Base-by-base conservation (phyloP, 2,888 invertebrate genomes). In the Erannis defoliaria region DNA sequence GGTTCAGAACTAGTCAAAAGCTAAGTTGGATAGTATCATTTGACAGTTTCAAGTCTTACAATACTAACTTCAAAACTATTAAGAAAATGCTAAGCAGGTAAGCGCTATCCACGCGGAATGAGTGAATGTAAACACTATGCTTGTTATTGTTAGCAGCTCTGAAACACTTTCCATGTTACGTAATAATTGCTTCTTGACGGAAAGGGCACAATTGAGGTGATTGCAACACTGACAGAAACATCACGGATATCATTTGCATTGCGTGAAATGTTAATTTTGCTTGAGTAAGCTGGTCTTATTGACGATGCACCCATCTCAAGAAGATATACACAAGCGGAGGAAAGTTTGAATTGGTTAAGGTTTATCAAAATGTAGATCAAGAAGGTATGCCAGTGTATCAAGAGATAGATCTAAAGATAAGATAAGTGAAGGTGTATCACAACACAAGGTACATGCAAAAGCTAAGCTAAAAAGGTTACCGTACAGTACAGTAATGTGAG, bases 141-240 rank as follows among this genome's bases (percentile, higher is more conserved):
- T 18, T 38, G 50, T 50, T 50, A 26, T 50, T 50, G 26, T 42
- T 40, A 38, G 23, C 23, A 38, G 16, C 18, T 55, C 18, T 54
- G 53, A 42, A 64, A 64, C 59, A 64, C 58, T 61, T 68, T 66
- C 56, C 48, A 53, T 40, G 26, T 68, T 64, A 59, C 57, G 61
- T 56, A 63, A 68, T 64, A 51, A 61, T 55, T 40, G 59, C 48
- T 48, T 43, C 56, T 66, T 63, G 65, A 63, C 58, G 63, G 58
- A 66, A 64, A 66, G 58, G 63, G 61, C 61, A 63, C 50, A 58
- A 62, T 63, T 63, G 57, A 54, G 53, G 55, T 38, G 38, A 46
- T 64, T 63, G 60, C 60, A 26, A 58, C 63, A 66, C 31, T 42
- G 29, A 31, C 51, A 6, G 16, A 26, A 42, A 42, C 21, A 53